Conservation (phyloP, 2,113 vertebrate genomes). For the Hippocampus guttulatus region DNA sequence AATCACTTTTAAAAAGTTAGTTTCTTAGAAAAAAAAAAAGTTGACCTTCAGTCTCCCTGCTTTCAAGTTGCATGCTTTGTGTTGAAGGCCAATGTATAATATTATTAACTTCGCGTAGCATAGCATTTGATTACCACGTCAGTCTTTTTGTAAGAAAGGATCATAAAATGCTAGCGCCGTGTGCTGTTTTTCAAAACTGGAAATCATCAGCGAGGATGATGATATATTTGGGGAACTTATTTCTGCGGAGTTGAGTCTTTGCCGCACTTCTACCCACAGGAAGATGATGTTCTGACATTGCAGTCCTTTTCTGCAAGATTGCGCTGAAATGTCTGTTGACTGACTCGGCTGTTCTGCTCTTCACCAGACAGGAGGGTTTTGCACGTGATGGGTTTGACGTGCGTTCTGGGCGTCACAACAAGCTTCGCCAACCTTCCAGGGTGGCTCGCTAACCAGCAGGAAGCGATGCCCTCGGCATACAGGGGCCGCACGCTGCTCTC, state of each 20-base stretch:
- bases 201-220: background rate
- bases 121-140: background rate
- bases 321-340: slow-evolving; percentile 9
- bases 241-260: background rate
- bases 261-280: slow-evolving; percentile 3
- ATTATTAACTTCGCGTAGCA: no score
- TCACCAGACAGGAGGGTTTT: slow-evolving; percentile 53
- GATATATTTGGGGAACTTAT: background rate
- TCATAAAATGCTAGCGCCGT: background rate
- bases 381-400: slow-evolving; percentile 66
- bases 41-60: no score
- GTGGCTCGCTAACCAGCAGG: rapidly evolving
- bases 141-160: background rate
- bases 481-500: slow-evolving; percentile 74
- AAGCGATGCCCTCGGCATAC: slow-evolving; percentile 25
- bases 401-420: slow-evolving; percentile 59
- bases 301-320: slow-evolving; percentile 11
- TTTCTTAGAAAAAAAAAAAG: no score
- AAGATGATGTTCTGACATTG: slow-evolving; percentile 13
- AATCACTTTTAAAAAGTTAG: no score
- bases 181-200: background rate
- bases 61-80: no score
- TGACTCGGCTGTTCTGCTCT: slow-evolving; percentile 6
- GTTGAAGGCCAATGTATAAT: no score
- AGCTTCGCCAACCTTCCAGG: slow-evolving; percentile 39